phyloP scores from a whole-genome alignment of 1,140 invertebrate species.

The Lordiphosa mommai region DNA sequence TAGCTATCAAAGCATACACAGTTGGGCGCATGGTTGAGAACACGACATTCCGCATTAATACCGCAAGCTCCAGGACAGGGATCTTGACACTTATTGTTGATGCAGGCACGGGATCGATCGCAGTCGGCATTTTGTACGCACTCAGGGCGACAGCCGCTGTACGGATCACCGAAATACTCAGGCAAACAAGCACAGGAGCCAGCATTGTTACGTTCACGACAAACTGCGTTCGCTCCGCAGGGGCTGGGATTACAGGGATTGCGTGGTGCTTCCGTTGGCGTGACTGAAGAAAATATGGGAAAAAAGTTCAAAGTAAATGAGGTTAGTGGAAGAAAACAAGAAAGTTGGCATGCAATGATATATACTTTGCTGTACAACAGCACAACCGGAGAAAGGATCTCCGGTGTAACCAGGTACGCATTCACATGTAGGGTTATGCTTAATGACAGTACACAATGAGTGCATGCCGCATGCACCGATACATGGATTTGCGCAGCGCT shows the following conservation, averaged over 20 bases:
- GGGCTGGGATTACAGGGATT: constrained; percentile 88
- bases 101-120: constrained; percentile 84
- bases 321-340: constrained; percentile 6
- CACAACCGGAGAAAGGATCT: constrained; percentile 86
- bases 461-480: constrained; percentile 87
- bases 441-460: constrained; percentile 87
- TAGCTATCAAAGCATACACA: constrained; percentile 88
- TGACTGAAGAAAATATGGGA: constrained; percentile 25
- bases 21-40: constrained; percentile 88
- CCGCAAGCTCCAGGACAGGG: constrained; percentile 87
- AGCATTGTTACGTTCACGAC: constrained; percentile 86
- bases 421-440: constrained; percentile 87
- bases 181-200: constrained; percentile 88
- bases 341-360: constrained; percentile 14
- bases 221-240: constrained; percentile 89
- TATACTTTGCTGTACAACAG: constrained; percentile 79
- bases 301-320: background rate
- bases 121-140: constrained; percentile 87
- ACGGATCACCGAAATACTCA: constrained; percentile 89
- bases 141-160: constrained; percentile 86
- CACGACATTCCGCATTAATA: constrained; percentile 83
- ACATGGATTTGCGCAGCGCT: constrained; percentile 90
- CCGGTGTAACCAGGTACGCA: constrained; percentile 88
- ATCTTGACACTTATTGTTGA: constrained; percentile 86
- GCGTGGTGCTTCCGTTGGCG: constrained; percentile 78